Base-by-base conservation (phyloP, 2,113 vertebrate species). In the Meleagris gallopavo region DNA sequence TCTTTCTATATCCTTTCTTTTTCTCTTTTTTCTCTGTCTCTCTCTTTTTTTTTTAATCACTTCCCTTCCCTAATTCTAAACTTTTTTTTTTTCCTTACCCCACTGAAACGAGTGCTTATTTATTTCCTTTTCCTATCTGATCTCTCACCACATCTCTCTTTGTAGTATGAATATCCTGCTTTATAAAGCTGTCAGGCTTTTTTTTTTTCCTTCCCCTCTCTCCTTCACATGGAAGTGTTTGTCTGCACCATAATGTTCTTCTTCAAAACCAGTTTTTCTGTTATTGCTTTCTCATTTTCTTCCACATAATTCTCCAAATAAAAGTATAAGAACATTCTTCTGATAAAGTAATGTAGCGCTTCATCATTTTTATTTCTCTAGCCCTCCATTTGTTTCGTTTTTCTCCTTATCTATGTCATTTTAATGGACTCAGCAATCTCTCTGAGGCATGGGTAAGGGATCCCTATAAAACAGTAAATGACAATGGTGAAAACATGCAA, bases 321-420 rank as follows among this genome's bases (percentile, higher is more conserved):
- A 93, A 60, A 57, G 24, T 25, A 90, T 73, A n/a, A 79, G 20
- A 38, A 83, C 45, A 58, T 73, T 82, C 27, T 89, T 90, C 62
- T 78, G 45, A 73, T 73, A 88, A 84, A 69, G 43, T 57, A 89
- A 40, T 45, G 29, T 25, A 75, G 71, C 20, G 38, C 93, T 93
- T 89, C 9, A 90, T 90, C 83, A 75, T 92, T 40, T 93, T 90
- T 78, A 89, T 92, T 96, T 82, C 52, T 83, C 25, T 55, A 30
- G 27, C 14, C 4, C 22, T 94, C 69, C 57, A 62, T 88, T 58
- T 81, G 17, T 95, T 93, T 95, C 43, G 6, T 6, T 75, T 85
- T 95, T 57, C 40, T 94, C 60, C 41, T 79, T 93, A 62, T 45
- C 72, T 81, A 20, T 70, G 79, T 75, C 71, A 80, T 83, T 93